Base-by-base conservation (phyloP, 2,888 invertebrate species). In the Ochropleura leucogaster region DNA sequence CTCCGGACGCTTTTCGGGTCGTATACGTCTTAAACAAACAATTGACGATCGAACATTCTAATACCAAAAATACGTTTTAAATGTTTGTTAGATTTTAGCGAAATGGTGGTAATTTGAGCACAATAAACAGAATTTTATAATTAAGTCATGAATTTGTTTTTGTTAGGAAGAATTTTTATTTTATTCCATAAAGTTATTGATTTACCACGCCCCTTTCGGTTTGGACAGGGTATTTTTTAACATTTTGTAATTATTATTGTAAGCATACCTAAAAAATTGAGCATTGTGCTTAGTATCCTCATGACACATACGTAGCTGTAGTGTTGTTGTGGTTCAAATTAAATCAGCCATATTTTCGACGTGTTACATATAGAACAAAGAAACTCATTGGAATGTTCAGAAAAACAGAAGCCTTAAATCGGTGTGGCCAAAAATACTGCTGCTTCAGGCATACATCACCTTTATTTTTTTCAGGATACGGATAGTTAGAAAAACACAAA, bases 401-500 rank as follows among this genome's bases (percentile, higher is more conserved):
- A 89, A 91, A 93, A 93, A 89, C 92, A 92, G 91, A 93, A 93
- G 92, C 91, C 91, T 92, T 72, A 65, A 59, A 74, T 71, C 49
- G 20, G 18, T 66, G 59, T 67, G 46, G 55, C 49, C 42, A 71
- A 73, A 49, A 62, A 68, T 51, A 49, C 40, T 30, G 66, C 40
- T 76, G n/a, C 53, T 71, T 68, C 73, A 73, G 74, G 81, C 76
- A 80, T 84, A 85, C 84, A 87, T 74, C 78, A 77, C 83, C 77
- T 88, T 91, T 91, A 79, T 90, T 90, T 88, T 93, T 95, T 95
- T 88, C 95, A 95, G 95, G 91, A 88, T 93, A 89, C 94, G 95
- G 82, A 90, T 95, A 92, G 91, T 95, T 93, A 95, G 93, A 93
- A 95, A 96, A 92, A 94, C 94, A 66, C 93, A 94, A 93, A 96